Base-by-base conservation (phyloP, 2,888 invertebrate genomes). In the Limnephilus marmoratus region DNA sequence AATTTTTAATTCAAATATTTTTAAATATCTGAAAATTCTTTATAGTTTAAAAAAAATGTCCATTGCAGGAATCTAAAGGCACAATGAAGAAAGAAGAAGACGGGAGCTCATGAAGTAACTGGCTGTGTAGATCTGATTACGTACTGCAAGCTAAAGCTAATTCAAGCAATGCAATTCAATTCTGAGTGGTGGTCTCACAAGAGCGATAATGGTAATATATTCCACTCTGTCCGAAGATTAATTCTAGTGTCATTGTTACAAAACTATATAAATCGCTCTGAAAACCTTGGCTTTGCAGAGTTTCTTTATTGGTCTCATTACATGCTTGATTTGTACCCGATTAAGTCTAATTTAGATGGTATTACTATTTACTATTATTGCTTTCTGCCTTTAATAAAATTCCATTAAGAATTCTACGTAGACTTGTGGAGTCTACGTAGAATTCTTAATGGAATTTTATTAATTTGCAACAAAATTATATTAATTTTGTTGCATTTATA, bases 281-380 rank as follows among this genome's bases (percentile, higher is more conserved):
- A 85, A 82, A 82, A 34, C 45, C 45, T 85, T 85, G 85, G 41
- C 41, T 85, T 85, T 85, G 85, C 41, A 41, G 41, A 41, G n/a
- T n/a, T 85, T 68, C 29, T 34, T 34, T 68, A 88, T 68, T 68
- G 7, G 68, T 68, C 7, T 68, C 68, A n/a, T 68, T 88, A 53
- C 80, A 68, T 34, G 34, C 68, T 88, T 88, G 88, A 88, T 88
- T 88, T 88, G 88, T 37, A 31, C 68, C 2, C 37, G 88, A 29
- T 68, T n/a, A 31, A 82, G 82, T 3, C 34, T 34, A 82, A 34
- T 34, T 12, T 34, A 82, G 68, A 68, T 68, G 68, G 68, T n/a
- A n/a, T n/a, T 24, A 53, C 15, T 53, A 18, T n/a, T 24, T 24
- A 53, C 4, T 53, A 18, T 18, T 68, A 68, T 18, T 18, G 68